These are phyloP conservation scores for Sesia bembeciformis DNA, from an alignment of 2,888 invertebrate species.

Conservation along the genomic window DNA sequence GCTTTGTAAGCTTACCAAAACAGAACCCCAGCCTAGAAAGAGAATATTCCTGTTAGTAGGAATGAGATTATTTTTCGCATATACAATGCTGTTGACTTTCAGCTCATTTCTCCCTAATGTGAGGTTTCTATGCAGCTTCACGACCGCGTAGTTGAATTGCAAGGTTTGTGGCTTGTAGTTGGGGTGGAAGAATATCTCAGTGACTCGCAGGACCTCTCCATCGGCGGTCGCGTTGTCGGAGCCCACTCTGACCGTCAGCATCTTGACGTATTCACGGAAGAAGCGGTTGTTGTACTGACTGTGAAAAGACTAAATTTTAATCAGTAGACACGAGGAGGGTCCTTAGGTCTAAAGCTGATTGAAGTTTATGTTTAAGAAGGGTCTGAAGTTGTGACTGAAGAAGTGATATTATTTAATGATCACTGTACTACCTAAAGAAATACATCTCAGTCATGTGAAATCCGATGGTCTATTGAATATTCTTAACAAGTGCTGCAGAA, in stretches of 20 bases:
- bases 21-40: conserved; percentile 63
- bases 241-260: conserved; percentile 53
- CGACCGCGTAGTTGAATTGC: conserved; percentile 52
- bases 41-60: conserved; percentile 38
- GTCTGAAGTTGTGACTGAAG: no score
- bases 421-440: no score
- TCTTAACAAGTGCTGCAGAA: no score
- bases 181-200: conserved; percentile 60
- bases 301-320: conserved; percentile 1
- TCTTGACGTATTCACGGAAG: conserved; percentile 60
- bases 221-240: conserved; percentile 53
- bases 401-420: no score
- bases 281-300: conserved; percentile 66
- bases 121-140: conserved; percentile 46
- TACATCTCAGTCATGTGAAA: no score
- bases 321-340: not conserved
- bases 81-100: conserved; percentile 23
- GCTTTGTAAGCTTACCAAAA: conserved; percentile 47
- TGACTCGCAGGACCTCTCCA: conserved; percentile 38
- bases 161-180: conserved; percentile 58
- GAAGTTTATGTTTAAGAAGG: no score
- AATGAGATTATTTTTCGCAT: conserved; percentile 25
- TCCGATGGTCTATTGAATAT: no score
- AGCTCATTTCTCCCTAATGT: conserved; percentile 19
- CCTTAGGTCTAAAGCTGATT: no score